A percentile compares a stretch with the other conserved stretches of the same genome.
Evolutionary conservation across 2,797 vertebrate genomes (phyloP).

Genomic region (Phrynocephalus guinanensis): DNA sequence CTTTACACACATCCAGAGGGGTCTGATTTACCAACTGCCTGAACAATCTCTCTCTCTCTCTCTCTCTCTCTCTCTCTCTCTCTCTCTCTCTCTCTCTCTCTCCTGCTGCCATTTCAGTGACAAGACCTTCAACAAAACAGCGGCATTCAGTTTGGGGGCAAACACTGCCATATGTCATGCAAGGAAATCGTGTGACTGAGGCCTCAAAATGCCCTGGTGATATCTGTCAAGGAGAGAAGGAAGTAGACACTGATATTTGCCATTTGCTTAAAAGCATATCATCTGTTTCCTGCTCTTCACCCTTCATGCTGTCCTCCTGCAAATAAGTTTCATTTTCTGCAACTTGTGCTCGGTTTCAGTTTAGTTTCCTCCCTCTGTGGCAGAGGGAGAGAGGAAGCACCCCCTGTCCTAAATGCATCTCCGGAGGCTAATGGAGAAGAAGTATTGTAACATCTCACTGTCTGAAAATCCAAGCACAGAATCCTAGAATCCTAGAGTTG

Average conservation of each 20-base stretch:
- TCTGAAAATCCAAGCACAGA: too few relatives aligned
- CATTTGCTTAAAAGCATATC: neutral
- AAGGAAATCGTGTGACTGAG: neutral
- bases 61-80: too few relatives aligned
- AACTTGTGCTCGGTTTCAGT: neutral
- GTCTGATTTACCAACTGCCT: too few relatives aligned
- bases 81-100: too few relatives aligned
- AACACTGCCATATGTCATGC: neutral
- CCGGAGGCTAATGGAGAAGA: neutral
- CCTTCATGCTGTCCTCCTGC: too few relatives aligned
- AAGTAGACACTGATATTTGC: rapidly evolving
- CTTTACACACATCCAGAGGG: too few relatives aligned
- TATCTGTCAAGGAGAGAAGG: neutral
- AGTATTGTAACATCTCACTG: neutral
- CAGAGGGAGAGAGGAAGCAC: neutral
- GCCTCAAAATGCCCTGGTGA: neutral
- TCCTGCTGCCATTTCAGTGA: too few relatives aligned
- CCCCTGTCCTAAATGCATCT: neutral
- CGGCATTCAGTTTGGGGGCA: too few relatives aligned
- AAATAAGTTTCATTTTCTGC: constrained; percentile 2
- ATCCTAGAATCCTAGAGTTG: too few relatives aligned
- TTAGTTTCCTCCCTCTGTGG: neutral
- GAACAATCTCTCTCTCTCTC: neutral
- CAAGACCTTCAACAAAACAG: neutral
- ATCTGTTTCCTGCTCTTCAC: constrained; percentile 1